Evolutionary conservation across 2,888 invertebrate species (phyloP).

Genomic region (Cerastis leucographa): DNA sequence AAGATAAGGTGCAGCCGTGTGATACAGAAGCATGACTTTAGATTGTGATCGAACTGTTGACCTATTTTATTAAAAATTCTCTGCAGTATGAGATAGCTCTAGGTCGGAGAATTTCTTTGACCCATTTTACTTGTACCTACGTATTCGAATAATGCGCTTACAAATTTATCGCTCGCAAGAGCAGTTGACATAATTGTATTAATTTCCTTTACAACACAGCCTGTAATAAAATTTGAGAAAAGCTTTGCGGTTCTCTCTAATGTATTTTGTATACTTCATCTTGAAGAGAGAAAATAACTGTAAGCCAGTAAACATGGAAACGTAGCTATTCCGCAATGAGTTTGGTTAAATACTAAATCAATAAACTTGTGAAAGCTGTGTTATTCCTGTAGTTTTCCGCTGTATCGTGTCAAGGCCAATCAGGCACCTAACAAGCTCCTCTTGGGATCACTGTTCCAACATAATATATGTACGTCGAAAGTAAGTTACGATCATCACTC

Average conservation of each 20-base stretch:
- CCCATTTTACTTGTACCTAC: slow-evolving; percentile 34
- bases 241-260: neutral
- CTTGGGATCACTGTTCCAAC: slow-evolving; percentile 58
- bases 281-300: neutral
- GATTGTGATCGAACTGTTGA: slow-evolving; percentile 30
- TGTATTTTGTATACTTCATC: neutral
- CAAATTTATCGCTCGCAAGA: slow-evolving; percentile 12
- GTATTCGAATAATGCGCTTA: slow-evolving; percentile 28
- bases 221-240: slow-evolving; percentile 9
- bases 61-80: slow-evolving; percentile 36
- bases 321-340: neutral
- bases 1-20: neutral
- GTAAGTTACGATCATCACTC: slow-evolving; percentile 40
- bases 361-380: slow-evolving; percentile 13
- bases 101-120: slow-evolving; percentile 35
- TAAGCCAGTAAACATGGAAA: neutral
- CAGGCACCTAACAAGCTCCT: slow-evolving; percentile 65
- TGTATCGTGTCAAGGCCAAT: slow-evolving; percentile 75
- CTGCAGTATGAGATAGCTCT: slow-evolving; percentile 17
- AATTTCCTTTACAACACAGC: slow-evolving; percentile 14
- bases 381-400: slow-evolving; percentile 36
- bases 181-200: slow-evolving; percentile 21
- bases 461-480: slow-evolving; percentile 15
- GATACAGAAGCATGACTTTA: slow-evolving; percentile 2
- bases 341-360: neutral